Percentiles rank a stretch among this genome's conserved stretches.
Conservation (phyloP, 2,888 invertebrate genomes). For the Kuschelorhynchus macadamiae region DNA sequence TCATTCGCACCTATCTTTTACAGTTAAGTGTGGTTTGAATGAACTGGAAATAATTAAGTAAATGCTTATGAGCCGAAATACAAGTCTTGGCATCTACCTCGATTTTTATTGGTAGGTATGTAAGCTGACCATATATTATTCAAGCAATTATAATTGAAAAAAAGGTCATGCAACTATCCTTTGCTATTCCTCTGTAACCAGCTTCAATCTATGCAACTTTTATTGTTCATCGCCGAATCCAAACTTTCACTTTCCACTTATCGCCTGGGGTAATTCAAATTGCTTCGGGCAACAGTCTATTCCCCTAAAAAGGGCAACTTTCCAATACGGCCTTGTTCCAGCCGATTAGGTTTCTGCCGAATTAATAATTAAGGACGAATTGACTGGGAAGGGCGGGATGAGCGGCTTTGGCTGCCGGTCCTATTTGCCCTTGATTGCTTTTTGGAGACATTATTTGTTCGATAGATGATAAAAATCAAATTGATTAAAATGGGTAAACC, state of each 20-base stretch:
- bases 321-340: conserved; percentile 16
- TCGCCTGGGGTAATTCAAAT: conserved; percentile 1
- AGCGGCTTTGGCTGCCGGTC: conserved; percentile 10
- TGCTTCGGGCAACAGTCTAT: conserved; percentile 2
- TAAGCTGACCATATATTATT: too few species aligned
- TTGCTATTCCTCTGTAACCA: too few species aligned
- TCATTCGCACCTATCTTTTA: too few species aligned
- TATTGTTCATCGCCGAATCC: too few species aligned
- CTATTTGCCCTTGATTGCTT: conserved; percentile 20
- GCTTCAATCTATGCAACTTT: too few species aligned
- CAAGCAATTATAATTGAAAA: too few species aligned
- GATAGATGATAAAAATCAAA: neutral
- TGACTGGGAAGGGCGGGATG: conserved; percentile 11
- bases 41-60: too few species aligned
- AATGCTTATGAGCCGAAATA: too few species aligned
- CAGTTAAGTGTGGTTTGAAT: too few species aligned
- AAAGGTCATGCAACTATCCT: too few species aligned
- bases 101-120: too few species aligned
- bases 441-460: conserved; percentile 15
- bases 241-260: neutral
- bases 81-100: too few species aligned
- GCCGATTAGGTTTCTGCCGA: conserved; percentile 26
- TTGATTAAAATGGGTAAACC: neutral
- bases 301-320: conserved; percentile 6
- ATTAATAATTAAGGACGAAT: conserved; percentile 26